phyloP scores from a whole-genome alignment of 2,797 vertebrate genomes.

The Clarias laeviceps region DNA sequence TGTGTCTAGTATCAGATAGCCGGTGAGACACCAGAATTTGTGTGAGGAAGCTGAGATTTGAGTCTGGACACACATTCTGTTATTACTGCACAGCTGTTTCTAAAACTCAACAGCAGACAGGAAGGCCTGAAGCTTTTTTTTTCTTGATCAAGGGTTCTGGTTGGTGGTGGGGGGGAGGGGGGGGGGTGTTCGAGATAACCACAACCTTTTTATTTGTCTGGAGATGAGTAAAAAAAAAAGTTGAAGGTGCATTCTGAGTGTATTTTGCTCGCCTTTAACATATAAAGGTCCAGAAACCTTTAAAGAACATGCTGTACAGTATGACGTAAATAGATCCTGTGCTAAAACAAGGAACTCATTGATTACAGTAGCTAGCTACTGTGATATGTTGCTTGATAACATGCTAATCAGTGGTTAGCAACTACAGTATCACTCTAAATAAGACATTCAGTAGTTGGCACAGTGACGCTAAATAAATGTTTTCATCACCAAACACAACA shows the following conservation, averaged over 20 bases:
- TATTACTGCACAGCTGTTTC: conserved; percentile 63
- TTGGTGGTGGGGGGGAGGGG: neutral
- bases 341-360: neutral
- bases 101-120: conserved; percentile 55
- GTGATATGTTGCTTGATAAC: neutral
- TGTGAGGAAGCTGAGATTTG: conserved; percentile 44
- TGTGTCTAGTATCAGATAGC: conserved; percentile 55
- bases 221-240: neutral
- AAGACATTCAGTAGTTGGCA: neutral
- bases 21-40: conserved; percentile 60
- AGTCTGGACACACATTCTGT: conserved; percentile 59
- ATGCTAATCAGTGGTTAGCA: neutral
- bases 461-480: neutral
- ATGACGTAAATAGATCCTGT: neutral
- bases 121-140: conserved; percentile 43
- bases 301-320: neutral
- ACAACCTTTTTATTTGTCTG: too few relatives aligned
- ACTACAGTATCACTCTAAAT: neutral
- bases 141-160: neutral
- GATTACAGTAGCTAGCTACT: neutral
- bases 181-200: neutral
- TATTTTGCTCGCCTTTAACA: neutral
- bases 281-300: neutral
- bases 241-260: neutral
- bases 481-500: neutral